Conservation (phyloP, 2,113 vertebrate species). For the Globicephala melas region DNA sequence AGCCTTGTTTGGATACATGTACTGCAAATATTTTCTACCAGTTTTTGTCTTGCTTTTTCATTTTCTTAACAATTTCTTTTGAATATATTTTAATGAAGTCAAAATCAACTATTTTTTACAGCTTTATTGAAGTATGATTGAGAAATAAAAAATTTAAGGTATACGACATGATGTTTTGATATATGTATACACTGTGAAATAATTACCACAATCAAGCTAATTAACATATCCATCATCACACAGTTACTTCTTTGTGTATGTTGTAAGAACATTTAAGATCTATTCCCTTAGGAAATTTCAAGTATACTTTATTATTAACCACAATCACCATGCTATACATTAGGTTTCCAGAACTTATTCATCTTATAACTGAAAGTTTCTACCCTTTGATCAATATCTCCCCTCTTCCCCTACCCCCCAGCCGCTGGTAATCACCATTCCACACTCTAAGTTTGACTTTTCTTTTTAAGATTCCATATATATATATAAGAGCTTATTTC, state of each 20-base stretch:
- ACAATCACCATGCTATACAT: not conserved
- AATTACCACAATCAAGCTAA: not conserved
- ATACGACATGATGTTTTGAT: not conserved
- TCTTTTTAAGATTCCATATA: not conserved
- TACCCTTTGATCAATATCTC: not conserved
- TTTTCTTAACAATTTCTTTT: conserved; percentile 36
- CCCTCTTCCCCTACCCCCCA: not conserved
- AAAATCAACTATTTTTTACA: not conserved
- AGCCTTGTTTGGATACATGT: not conserved
- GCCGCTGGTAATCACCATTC: not conserved
- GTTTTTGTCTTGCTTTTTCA: not conserved
- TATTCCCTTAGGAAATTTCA: not conserved
- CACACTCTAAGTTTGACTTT: not conserved
- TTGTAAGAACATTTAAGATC: not conserved
- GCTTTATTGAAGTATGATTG: not conserved
- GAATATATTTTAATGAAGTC: conserved; percentile 9
- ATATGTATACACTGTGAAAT: not conserved
- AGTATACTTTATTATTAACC: not conserved
- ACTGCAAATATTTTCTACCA: not conserved
- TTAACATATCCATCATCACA: not conserved
- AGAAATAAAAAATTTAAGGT: not conserved
- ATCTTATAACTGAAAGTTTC: not conserved
- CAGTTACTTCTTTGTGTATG: not conserved
- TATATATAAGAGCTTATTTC: not conserved
- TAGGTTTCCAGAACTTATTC: not conserved